Conservation (phyloP, 2,888 invertebrate genomes). For the Leptogaster cylindrica region DNA sequence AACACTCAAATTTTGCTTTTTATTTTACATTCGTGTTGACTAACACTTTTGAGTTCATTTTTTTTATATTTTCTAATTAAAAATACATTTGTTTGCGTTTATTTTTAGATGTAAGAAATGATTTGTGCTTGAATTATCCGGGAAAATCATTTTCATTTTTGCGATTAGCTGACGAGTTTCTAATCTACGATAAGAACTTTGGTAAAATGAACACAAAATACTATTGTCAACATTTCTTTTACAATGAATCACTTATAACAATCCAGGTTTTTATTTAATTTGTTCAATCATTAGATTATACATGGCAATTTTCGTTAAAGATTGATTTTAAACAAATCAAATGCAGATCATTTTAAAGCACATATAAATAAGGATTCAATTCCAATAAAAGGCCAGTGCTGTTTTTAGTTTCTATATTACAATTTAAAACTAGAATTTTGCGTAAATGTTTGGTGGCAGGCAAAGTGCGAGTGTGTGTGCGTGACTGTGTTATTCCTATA, state of each 20-base stretch:
- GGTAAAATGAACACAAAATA: not conserved
- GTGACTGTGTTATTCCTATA: constrained; percentile 41
- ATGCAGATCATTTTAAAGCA: no score
- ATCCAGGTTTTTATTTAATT: not conserved
- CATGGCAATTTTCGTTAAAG: no score
- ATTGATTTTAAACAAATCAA: no score
- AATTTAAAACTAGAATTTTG: constrained; percentile 25
- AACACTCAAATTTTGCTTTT: constrained; percentile 48
- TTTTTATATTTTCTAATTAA: no score
- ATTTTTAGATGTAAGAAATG: constrained; percentile 3
- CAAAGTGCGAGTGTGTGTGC: constrained; percentile 47
- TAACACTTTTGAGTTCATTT: constrained; percentile 42
- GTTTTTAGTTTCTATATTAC: constrained; percentile 19
- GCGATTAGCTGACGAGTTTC: no score
- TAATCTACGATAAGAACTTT: no score
- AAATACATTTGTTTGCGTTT: constrained; percentile 11
- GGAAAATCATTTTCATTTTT: not conserved
- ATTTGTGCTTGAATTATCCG: constrained; percentile 24
- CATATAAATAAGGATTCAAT: no score
- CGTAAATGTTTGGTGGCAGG: constrained; percentile 48
- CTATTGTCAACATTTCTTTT: no score
- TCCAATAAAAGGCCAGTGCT: no score
- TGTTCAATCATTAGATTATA: no score
- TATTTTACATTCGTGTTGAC: constrained; percentile 51
- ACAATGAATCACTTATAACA: no score